Base-by-base conservation (phyloP, 1,140 invertebrate species). In the Drosophila melanogaster region DNA sequence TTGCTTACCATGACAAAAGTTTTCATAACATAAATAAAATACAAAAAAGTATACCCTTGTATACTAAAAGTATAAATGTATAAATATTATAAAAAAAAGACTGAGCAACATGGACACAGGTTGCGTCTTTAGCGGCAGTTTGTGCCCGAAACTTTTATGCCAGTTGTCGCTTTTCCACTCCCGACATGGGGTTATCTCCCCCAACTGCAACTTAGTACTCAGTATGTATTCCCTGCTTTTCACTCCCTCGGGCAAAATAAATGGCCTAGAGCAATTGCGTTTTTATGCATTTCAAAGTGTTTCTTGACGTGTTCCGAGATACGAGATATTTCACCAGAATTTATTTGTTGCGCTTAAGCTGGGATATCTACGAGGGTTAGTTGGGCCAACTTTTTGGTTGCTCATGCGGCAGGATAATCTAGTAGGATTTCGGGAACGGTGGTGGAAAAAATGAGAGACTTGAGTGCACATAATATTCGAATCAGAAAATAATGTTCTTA, bases 211-310 rank as follows among this genome's bases (percentile, higher is more conserved):
- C 12, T 30, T 14, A 14, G 40, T 14, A 22, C 14, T 15, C 26
- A 41, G 41, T 35, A 14, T 10, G 33, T 3, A 22, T 22, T 3
- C 15, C 15, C 24, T 50, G 47, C 15, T 38, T 3, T 19, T 22
- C 6, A 22, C 37, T 17, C 22, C 40, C 46, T 17, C 33, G 17
- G 38, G 40, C 41, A 17, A n/a, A 51, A 53, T 65, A 76, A 76
- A 61, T 76, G 72, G 71, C 47, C 73, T 40, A 47, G 50, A 64
- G 50, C 75, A 86, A 89, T 89, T 89, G 83, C 83, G 83, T 76
- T 89, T 87, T 87, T 79, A 89, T 79, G 79, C 62, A 74, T 77
- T 83, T 69, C 79, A 70, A 87, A 87, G 83, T 89, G 83, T 89
- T 89, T 79, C 60, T 57, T 60, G 81, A 81, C 81, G 78, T 85